Evolutionary conservation across 2,113 vertebrate species (phyloP).

Genomic region (Saguinus midas): DNA sequence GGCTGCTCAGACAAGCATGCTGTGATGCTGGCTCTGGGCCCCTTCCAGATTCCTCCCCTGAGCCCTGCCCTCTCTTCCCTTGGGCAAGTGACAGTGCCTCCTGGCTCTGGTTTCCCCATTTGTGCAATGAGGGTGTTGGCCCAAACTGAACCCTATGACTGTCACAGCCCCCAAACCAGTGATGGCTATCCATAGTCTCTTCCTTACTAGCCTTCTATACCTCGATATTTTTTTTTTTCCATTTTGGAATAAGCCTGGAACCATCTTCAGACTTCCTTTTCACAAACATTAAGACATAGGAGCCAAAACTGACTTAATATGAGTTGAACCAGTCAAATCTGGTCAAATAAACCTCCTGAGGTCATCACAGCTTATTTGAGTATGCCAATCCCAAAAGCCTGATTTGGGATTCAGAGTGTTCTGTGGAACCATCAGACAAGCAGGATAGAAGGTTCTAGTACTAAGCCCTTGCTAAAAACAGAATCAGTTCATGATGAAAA

Average conservation of each 20-base stretch:
- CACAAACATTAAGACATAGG: background rate
- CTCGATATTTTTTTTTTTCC: background rate
- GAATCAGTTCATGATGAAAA: background rate
- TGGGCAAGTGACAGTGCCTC: background rate
- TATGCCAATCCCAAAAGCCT: background rate
- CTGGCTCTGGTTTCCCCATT: background rate
- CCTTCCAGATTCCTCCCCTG: background rate
- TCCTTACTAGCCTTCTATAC: background rate
- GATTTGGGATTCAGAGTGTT: background rate
- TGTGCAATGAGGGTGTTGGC: background rate
- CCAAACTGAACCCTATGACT: background rate
- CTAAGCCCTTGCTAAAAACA: background rate
- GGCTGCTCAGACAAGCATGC: background rate
- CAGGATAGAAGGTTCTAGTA: background rate
- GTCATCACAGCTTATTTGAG: background rate
- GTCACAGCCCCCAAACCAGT: background rate
- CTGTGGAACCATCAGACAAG: background rate
- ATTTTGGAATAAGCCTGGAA: background rate
- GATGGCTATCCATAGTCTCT: background rate
- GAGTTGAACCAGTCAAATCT: background rate
- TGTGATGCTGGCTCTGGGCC: fast-evolving
- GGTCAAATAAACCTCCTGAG: background rate
- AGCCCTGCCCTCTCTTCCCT: background rate
- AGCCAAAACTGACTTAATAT: background rate
- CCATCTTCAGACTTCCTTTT: background rate